A percentile compares a stretch with the other conserved stretches of the same genome.
Evolutionary conservation across 2,888 invertebrate species (phyloP).

Genomic region (Torymus tubicola): DNA sequence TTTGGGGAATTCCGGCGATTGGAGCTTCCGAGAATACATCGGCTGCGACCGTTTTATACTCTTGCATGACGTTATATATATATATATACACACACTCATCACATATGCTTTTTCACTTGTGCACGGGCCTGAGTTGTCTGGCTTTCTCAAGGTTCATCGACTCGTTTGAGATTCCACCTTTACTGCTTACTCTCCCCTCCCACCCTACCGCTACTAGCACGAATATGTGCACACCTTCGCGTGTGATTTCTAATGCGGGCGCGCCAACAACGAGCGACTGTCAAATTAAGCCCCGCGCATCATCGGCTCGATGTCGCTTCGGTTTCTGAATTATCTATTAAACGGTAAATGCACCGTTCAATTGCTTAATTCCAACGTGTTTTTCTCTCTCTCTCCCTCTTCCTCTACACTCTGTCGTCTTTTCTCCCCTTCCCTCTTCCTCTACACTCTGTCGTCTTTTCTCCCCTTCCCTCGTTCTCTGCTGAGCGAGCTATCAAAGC

Average conservation of each 20-base stretch:
- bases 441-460: not conserved
- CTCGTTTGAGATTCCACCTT: slow-evolving; percentile 25
- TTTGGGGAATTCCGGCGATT: slow-evolving; percentile 45
- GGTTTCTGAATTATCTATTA: slow-evolving; percentile 39
- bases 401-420: not conserved
- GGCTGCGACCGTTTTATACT: too few relatives aligned
- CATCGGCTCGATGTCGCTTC: slow-evolving; percentile 21
- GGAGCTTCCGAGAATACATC: not conserved
- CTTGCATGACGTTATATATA: too few relatives aligned
- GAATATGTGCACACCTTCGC: not conserved
- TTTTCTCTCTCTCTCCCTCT: not conserved
- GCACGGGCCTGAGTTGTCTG: not conserved
- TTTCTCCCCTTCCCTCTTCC: not conserved
- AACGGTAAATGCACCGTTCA: slow-evolving; percentile 52
- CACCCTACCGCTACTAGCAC: not conserved
- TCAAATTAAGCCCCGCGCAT: not conserved
- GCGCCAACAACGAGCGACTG: not conserved
- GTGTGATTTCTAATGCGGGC: not conserved
- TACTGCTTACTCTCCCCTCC: not conserved
- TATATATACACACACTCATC: too few relatives aligned
- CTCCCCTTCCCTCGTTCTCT: not conserved
- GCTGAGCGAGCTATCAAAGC: not conserved
- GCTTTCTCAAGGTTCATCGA: slow-evolving; percentile 48
- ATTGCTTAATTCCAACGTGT: slow-evolving; percentile 33
- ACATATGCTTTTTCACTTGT: too few relatives aligned